Evolutionary conservation across 2,888 invertebrate genomes (phyloP), one percentile per base, ranked within the genome.

Genomic region (Ephialtes manifestator): DNA sequence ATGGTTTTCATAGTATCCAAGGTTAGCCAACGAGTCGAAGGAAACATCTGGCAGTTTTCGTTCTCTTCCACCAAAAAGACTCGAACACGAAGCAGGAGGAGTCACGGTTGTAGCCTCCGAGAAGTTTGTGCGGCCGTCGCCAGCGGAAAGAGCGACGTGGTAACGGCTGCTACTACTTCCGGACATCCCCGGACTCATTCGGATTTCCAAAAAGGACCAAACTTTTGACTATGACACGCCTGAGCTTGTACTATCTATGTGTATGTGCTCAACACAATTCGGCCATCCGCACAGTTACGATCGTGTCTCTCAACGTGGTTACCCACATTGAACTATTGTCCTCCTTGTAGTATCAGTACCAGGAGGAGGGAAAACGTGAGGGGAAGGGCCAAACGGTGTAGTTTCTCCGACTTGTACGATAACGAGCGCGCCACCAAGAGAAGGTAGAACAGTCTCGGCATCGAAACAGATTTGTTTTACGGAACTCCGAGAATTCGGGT

Each of bases 401-500:
- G 58, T 67, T 67, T 77, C 46, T 18, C 28, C 72, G 67, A 83
- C 60, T 74, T 68, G 24, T 11, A 13, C 65, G 58, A 18, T 72
- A 58, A 77, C 31, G 39, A 72, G 67, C 76, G 13, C 39, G 28
- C n/a, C 31, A 28, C 35, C 51, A 63, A 28, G 68, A 20, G 55
- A 74, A 46, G 63, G 60, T 13, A 8, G n/a, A 18, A n/a, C 39
- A 39, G 20, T 65, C 39, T 20, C n/a, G 24, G 46, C 53, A 13
- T 48, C 46, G 75, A 75, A 75, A 75, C 79, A 75, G 79, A 83
- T 79, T 80, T 71, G 43, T 46, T 75, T 70, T 55, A 71, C 79
- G 79, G 35, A 83, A 83, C 63, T 79, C 75, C 65, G 70, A 65
- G 83, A 70, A 63, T 83, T 79, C 28, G 48, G 35, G 43, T 65